phyloP scores from a whole-genome alignment of 1,140 invertebrate species.

The Laupala kohalensis region DNA sequence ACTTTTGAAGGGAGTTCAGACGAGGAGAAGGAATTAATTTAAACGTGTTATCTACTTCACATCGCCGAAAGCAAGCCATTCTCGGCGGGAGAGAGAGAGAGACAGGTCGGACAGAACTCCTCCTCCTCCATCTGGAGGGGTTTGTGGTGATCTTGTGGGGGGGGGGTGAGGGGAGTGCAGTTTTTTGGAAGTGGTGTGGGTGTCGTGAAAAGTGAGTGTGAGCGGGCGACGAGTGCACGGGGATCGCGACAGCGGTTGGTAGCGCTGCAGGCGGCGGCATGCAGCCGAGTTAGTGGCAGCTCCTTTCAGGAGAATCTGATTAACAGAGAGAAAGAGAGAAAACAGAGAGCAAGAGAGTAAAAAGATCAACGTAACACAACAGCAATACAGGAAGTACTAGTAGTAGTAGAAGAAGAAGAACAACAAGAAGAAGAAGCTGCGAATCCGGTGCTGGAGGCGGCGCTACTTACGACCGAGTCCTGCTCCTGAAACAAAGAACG shows the following conservation, averaged over 20 bases:
- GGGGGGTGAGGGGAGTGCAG: too few species aligned
- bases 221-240: too few species aligned
- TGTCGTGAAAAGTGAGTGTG: too few species aligned
- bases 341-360: background rate
- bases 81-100: too few species aligned
- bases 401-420: background rate
- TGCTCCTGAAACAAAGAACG: slow-evolving; percentile 25
- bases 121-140: too few species aligned
- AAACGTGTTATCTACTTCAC: too few species aligned
- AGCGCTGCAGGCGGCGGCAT: background rate
- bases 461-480: slow-evolving; percentile 27
- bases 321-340: background rate
- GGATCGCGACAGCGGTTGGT: background rate
- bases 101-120: too few species aligned
- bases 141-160: too few species aligned
- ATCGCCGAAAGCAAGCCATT: too few species aligned
- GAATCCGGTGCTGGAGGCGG: background rate
- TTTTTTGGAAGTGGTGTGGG: too few species aligned
- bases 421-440: background rate
- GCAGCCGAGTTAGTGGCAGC: background rate
- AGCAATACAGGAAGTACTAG: background rate
- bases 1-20: too few species aligned
- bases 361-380: background rate
- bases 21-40: too few species aligned
- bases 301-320: background rate